Conservation (phyloP, 1,140 invertebrate genomes). For the Drosophila kepulauana region DNA sequence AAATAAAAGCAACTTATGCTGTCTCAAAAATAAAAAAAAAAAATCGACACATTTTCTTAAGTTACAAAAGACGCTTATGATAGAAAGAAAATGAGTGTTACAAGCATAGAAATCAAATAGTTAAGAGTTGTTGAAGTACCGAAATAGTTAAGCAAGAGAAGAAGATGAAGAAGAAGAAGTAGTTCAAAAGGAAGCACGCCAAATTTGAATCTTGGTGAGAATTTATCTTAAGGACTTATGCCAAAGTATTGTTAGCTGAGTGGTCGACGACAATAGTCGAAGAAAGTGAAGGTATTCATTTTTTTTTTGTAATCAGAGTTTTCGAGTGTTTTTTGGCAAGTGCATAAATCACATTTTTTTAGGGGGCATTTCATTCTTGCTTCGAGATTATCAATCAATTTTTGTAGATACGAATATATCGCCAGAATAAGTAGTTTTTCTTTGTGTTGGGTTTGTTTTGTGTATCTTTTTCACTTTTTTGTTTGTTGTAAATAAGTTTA, state of each 20-base stretch:
- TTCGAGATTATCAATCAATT: constrained; percentile 22
- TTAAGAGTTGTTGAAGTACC: constrained; percentile 8
- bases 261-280: constrained; percentile 16
- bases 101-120: constrained; percentile 43
- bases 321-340: constrained; percentile 22
- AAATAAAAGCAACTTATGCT: constrained; percentile 10
- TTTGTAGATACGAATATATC: constrained; percentile 19
- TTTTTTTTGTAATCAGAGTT: constrained; percentile 3
- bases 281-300: constrained; percentile 10
- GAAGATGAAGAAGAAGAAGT: constrained; percentile 35
- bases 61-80: not conserved
- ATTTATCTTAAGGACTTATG: constrained; percentile 17
- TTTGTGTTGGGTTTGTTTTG: constrained; percentile 40
- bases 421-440: constrained; percentile 46
- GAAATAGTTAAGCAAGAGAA: constrained; percentile 35
- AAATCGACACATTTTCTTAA: constrained; percentile 14
- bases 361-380: constrained; percentile 8
- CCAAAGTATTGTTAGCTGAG: constrained; percentile 6
- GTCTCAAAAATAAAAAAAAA: not conserved
- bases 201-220: constrained; percentile 22
- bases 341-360: constrained; percentile 20
- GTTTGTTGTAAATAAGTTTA: constrained; percentile 40
- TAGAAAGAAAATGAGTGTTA: constrained; percentile 23
- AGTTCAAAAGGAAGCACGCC: constrained; percentile 38
- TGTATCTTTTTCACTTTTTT: constrained; percentile 14